These are phyloP conservation scores for Recurvirostra avosetta DNA, from an alignment of 2,113 vertebrate genomes.

Conservation along the genomic window DNA sequence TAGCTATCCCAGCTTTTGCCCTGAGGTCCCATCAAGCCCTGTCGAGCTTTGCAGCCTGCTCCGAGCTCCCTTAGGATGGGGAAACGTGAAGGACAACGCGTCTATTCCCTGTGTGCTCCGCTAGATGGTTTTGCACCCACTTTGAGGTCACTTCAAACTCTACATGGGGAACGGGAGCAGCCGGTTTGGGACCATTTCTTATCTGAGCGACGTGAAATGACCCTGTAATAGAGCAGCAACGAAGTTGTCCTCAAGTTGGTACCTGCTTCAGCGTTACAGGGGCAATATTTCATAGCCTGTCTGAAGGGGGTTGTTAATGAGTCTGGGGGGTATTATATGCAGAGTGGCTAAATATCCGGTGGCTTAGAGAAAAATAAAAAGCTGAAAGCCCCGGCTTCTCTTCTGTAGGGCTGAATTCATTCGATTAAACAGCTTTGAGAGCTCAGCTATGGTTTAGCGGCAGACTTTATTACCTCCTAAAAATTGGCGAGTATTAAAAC, in stretches of 20 bases:
- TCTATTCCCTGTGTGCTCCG: not conserved
- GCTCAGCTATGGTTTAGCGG: constrained; percentile 61
- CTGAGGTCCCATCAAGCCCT: not conserved
- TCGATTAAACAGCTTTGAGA: constrained; percentile 75
- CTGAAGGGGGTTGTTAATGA: constrained; percentile 30
- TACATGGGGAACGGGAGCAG: not conserved
- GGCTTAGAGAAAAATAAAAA: constrained; percentile 50
- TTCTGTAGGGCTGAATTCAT: constrained; percentile 74
- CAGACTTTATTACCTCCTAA: constrained; percentile 67
- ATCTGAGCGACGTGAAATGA: not conserved
- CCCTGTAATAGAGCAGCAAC: not conserved
- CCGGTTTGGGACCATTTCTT: not conserved
- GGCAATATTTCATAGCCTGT: not conserved
- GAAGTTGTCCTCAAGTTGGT: not conserved
- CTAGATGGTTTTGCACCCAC: not conserved
- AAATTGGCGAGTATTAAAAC: constrained; percentile 66
- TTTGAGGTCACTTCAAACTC: not conserved
- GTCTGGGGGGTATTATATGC: constrained; percentile 54
- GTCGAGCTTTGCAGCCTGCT: not conserved
- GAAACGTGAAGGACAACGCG: not conserved
- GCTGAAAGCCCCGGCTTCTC: constrained; percentile 70
- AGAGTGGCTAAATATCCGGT: constrained; percentile 74
- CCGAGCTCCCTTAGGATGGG: not conserved
- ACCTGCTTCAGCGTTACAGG: not conserved
- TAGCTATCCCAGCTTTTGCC: not conserved